Percentiles rank a stretch among this genome's conserved stretches.
Evolutionary conservation across 1,140 invertebrate species (phyloP).

Genomic region (Cydia amplana): DNA sequence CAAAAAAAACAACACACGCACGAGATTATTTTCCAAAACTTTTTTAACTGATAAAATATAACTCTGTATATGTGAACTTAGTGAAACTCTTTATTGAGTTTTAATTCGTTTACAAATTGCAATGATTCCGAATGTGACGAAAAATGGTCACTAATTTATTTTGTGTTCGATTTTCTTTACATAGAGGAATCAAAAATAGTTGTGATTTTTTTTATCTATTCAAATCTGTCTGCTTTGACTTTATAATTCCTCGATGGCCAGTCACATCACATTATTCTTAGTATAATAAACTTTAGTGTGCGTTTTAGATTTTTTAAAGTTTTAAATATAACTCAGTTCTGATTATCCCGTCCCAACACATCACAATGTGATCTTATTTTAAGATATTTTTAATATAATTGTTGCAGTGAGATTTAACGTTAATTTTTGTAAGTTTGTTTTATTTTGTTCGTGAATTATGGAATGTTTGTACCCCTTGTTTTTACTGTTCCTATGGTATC

Average conservation of each 20-base stretch:
- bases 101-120: not conserved
- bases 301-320: slow-evolving; percentile 32
- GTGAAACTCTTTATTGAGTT: too few relatives aligned
- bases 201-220: too few relatives aligned
- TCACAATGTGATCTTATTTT: slow-evolving; percentile 39
- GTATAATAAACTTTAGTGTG: slow-evolving; percentile 18
- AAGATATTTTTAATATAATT: slow-evolving; percentile 34
- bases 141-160: slow-evolving; percentile 2
- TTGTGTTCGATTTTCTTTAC: slow-evolving; percentile 34
- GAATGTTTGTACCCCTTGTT: slow-evolving; percentile 51
- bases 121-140: not conserved
- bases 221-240: not conserved
- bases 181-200: not conserved
- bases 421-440: slow-evolving; percentile 43
- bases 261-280: slow-evolving; percentile 1
- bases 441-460: slow-evolving; percentile 33
- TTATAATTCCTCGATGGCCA: slow-evolving; percentile 6
- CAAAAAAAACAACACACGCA: too few relatives aligned
- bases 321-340: slow-evolving; percentile 37
- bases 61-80: too few relatives aligned
- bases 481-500: slow-evolving; percentile 50
- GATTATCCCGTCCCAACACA: slow-evolving; percentile 39
- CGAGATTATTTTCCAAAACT: too few relatives aligned
- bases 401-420: slow-evolving; percentile 36
- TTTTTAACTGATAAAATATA: too few relatives aligned